Conservation (phyloP, 2,113 vertebrate genomes). For the Tricholaema leucomelas region DNA sequence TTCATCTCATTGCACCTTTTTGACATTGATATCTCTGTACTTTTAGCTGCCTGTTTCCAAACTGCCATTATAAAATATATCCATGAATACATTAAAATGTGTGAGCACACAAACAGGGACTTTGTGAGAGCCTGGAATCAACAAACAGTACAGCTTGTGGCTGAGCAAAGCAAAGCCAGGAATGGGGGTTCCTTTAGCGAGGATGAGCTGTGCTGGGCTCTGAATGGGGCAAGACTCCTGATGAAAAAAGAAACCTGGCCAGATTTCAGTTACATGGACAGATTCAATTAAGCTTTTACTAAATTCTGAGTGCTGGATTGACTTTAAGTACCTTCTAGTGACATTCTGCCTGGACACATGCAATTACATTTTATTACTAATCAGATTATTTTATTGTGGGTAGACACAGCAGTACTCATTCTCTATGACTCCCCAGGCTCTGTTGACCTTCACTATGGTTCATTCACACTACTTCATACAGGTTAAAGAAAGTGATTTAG, state of each 20-base stretch:
- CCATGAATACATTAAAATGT: neutral
- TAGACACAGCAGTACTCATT: neutral
- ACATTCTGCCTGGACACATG: neutral
- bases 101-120: neutral
- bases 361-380: neutral
- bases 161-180: neutral
- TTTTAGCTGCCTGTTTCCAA: neutral
- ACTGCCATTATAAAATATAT: neutral
- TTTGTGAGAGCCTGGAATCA: neutral
- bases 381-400: conserved; percentile 6
- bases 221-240: neutral
- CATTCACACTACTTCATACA: conserved; percentile 59
- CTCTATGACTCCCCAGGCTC: neutral
- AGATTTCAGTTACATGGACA: neutral
- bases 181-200: neutral
- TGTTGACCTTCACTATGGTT: conserved; percentile 33
- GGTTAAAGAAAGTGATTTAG: conserved; percentile 63
- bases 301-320: neutral
- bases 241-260: neutral
- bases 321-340: neutral
- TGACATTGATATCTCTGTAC: neutral
- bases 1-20: neutral
- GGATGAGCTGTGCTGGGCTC: neutral
- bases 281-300: neutral
- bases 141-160: accelerated